A percentile compares a stretch with the other conserved stretches of the same genome.
phyloP scores from a whole-genome alignment of 2,113 vertebrate species.

The Rhynchopsitta pachyrhyncha region DNA sequence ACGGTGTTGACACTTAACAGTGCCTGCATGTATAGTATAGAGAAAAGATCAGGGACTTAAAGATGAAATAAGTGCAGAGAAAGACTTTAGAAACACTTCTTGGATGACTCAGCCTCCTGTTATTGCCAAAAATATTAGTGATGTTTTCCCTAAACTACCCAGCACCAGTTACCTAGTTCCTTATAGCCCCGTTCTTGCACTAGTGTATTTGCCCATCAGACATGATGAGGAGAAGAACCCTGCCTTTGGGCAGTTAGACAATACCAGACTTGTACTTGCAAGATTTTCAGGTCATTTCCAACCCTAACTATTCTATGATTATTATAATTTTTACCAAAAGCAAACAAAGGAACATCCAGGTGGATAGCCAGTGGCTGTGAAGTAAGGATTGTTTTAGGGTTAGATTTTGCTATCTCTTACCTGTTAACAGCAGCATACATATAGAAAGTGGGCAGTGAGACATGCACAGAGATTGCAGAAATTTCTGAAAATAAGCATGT shows the following conservation, averaged over 20 bases:
- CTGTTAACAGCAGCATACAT: background rate
- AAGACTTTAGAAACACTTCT: background rate
- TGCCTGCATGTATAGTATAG: background rate
- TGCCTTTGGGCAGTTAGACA: background rate
- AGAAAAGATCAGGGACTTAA: background rate
- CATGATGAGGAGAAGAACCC: background rate
- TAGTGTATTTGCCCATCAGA: background rate
- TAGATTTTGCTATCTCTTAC: background rate
- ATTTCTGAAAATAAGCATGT: background rate
- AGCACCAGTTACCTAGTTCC: background rate
- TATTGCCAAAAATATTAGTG: background rate
- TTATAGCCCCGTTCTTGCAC: background rate
- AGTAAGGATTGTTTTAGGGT: background rate
- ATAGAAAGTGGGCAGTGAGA: background rate
- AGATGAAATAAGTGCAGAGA: background rate
- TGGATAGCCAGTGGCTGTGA: background rate
- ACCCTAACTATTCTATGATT: too few species aligned
- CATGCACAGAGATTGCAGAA: background rate
- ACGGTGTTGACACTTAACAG: background rate
- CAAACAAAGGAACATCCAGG: background rate
- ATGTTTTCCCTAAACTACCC: background rate
- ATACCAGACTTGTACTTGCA: background rate
- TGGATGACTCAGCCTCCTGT: background rate
- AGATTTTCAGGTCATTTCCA: background rate
- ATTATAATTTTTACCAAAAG: background rate